Evolutionary conservation across 2,888 invertebrate species (phyloP).

Genomic region (Scaptomyza reducta): DNA sequence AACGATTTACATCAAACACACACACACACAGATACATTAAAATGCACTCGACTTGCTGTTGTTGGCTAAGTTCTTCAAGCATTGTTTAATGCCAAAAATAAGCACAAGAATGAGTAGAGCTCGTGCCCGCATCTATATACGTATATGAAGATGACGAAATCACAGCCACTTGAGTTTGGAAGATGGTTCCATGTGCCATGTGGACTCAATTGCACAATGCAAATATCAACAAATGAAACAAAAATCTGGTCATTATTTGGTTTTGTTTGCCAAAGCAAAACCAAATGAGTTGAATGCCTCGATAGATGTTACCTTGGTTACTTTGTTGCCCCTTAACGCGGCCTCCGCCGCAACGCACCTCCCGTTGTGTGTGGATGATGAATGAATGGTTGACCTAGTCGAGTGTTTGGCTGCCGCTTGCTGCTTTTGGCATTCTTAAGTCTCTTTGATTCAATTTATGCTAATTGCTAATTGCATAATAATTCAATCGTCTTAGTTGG

Average conservation of each 20-base stretch:
- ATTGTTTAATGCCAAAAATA: slow-evolving; percentile 55
- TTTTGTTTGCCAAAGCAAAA: slow-evolving; percentile 63
- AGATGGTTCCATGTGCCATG: slow-evolving; percentile 2
- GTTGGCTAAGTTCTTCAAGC: slow-evolving; percentile 68
- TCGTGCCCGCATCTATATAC: slow-evolving; percentile 51
- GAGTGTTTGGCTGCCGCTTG: slow-evolving; percentile 53
- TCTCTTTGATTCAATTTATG: slow-evolving; percentile 70
- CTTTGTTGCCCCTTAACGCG: too few species aligned
- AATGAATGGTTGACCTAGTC: slow-evolving; percentile 69
- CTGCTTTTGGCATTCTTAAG: slow-evolving; percentile 61
- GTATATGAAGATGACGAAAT: slow-evolving; percentile 54
- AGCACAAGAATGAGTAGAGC: slow-evolving; percentile 10
- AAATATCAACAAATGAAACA: slow-evolving; percentile 70
- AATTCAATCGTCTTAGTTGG: slow-evolving; percentile 70
- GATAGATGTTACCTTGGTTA: slow-evolving; percentile 53
- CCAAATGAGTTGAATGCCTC: slow-evolving; percentile 26
- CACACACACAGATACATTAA: not conserved
- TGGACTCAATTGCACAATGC: slow-evolving; percentile 68
- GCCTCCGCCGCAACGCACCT: slow-evolving; percentile 1
- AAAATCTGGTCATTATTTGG: slow-evolving; percentile 66
- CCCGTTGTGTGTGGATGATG: slow-evolving; percentile 49
- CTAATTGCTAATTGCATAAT: slow-evolving; percentile 81
- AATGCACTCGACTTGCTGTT: slow-evolving; percentile 43
- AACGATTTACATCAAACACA: slow-evolving; percentile 56
- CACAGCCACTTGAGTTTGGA: slow-evolving; percentile 54